Percentiles rank a stretch among this genome's conserved stretches.
These are phyloP conservation scores for Amaurobius ferox DNA, from an alignment of 2,888 invertebrate genomes.

Conservation along the genomic window DNA sequence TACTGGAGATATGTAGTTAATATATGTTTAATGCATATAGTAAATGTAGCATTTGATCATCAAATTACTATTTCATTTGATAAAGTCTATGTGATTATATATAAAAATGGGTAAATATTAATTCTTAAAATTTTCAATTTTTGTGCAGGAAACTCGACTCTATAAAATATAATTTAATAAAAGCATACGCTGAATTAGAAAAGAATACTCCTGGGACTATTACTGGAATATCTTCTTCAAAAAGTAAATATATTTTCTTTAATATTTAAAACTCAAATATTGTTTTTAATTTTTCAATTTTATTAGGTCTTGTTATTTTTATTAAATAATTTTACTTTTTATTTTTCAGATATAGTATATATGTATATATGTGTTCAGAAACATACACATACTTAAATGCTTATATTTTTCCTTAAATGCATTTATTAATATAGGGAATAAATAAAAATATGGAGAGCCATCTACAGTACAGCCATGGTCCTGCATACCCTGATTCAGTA, in stretches of 20 bases:
- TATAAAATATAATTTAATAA: conserved; percentile 90
- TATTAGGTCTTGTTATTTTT: neutral
- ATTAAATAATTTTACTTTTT: neutral
- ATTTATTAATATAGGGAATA: no score
- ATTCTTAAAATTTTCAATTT: no score
- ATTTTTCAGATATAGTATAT: neutral
- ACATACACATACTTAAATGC: neutral
- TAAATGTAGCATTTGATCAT: no score
- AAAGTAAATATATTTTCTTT: neutral
- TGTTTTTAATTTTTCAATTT: neutral
- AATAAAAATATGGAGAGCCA: no score
- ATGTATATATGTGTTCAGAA: neutral
- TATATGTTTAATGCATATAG: no score
- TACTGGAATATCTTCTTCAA: conserved; percentile 82
- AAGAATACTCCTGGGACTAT: conserved; percentile 94
- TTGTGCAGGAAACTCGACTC: conserved; percentile 81
- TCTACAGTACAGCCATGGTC: no score
- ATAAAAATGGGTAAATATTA: no score
- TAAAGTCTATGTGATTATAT: no score
- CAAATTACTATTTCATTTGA: no score
- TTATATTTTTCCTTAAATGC: no score
- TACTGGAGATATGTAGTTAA: no score
- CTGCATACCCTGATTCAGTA: no score
- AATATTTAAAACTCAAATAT: neutral
- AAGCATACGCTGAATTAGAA: conserved; percentile 95